phyloP scores from a whole-genome alignment of 2,888 invertebrate species.

The Agelastica alni region DNA sequence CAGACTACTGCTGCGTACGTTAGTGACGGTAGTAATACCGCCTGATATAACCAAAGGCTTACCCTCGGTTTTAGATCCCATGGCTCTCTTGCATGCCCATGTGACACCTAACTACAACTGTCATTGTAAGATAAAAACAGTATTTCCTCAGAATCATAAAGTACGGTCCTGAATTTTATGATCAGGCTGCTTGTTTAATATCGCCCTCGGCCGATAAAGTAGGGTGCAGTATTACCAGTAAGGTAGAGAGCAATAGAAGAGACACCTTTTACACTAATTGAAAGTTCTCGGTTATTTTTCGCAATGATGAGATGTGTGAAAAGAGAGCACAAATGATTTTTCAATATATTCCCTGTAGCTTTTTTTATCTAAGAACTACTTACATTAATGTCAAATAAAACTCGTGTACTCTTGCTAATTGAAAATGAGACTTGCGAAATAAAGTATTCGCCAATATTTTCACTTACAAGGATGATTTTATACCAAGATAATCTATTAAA shows the following conservation, averaged over 20 bases:
- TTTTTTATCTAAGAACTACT: constrained; percentile 30
- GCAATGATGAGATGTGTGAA: constrained; percentile 23
- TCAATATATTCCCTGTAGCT: constrained; percentile 32
- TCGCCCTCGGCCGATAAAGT: constrained; percentile 54
- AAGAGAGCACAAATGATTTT: constrained; percentile 31
- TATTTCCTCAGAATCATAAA: too few species aligned
- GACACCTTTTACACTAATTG: constrained; percentile 57
- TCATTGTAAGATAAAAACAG: too few species aligned
- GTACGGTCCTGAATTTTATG: constrained; percentile 28
- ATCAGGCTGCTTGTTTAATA: constrained; percentile 50
- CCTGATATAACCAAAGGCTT: too few species aligned
- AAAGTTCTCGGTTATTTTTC: constrained; percentile 39
- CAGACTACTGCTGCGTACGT: too few species aligned
- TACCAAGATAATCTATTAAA: too few species aligned
- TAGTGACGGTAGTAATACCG: too few species aligned
- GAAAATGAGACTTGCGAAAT: constrained; percentile 7
- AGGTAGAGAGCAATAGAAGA: constrained; percentile 43
- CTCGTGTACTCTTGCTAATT: constrained; percentile 15
- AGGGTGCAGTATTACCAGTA: constrained; percentile 45
- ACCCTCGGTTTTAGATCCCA: too few species aligned
- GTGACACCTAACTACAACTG: too few species aligned
- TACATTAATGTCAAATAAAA: constrained; percentile 26
- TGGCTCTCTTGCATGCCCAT: too few species aligned
- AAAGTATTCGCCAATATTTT: too few species aligned
- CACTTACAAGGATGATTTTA: too few species aligned